phyloP scores from a whole-genome alignment of 2,888 invertebrate species.

The Hydroisotoma schaefferi region DNA sequence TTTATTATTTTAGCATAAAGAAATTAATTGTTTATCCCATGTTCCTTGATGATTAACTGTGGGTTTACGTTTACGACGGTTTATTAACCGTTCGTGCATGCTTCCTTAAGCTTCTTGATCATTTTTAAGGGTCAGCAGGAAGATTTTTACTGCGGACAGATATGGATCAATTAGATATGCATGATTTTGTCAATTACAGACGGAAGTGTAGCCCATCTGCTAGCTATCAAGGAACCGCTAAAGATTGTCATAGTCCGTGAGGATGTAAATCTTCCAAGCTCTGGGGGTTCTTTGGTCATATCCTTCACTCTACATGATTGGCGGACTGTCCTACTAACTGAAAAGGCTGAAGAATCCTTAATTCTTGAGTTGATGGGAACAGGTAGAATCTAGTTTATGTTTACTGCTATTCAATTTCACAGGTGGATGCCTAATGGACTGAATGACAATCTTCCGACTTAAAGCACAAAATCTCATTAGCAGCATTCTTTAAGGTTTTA shows the following conservation, averaged over 20 bases:
- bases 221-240: constrained; percentile 31
- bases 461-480: too few species aligned
- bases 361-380: constrained; percentile 39
- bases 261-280: constrained; percentile 11
- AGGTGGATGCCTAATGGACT: neutral
- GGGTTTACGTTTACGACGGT: too few species aligned
- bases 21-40: too few species aligned
- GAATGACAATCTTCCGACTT: too few species aligned
- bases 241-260: constrained; percentile 30
- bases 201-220: constrained; percentile 27
- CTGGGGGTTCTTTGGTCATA: constrained; percentile 17
- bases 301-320: constrained; percentile 37
- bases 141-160: constrained; percentile 3
- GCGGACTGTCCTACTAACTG: constrained; percentile 35
- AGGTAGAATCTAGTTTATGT: constrained; percentile 19
- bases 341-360: constrained; percentile 24
- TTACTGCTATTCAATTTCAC: neutral
- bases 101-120: too few species aligned
- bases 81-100: too few species aligned
- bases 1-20: too few species aligned
- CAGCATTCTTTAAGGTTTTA: too few species aligned
- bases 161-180: constrained; percentile 12
- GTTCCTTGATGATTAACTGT: too few species aligned
- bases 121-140: too few species aligned
- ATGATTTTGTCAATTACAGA: constrained; percentile 15